A percentile compares a stretch with the other conserved stretches of the same genome.
Conservation (phyloP, 1,140 invertebrate genomes). For the Trichogramma pretiosum region DNA sequence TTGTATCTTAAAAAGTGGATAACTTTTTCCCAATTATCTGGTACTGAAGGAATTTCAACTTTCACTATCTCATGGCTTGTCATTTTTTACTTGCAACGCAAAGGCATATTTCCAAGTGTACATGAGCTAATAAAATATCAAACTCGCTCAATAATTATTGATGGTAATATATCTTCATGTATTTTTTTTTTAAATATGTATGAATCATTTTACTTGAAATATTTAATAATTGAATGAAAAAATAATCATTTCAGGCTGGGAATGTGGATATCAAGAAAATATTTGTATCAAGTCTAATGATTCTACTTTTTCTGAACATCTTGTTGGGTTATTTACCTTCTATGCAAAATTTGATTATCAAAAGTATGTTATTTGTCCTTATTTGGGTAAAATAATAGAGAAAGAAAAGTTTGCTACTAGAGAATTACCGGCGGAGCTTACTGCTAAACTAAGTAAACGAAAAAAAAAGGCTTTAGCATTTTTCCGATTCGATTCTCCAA, state of each 20-base stretch:
- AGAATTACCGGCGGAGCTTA: constrained; percentile 5
- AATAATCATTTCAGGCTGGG: background rate
- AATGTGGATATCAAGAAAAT: background rate
- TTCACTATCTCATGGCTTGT: constrained; percentile 22
- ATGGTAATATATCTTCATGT: too few relatives aligned
- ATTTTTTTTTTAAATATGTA: background rate
- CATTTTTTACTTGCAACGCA: constrained; percentile 24
- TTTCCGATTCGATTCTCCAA: constrained; percentile 29
- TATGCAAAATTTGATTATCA: constrained; percentile 44
- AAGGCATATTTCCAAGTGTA: constrained; percentile 22
- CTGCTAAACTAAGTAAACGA: background rate
- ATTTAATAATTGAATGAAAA: background rate
- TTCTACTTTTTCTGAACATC: constrained; percentile 32
- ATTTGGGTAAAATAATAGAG: constrained; percentile 29
- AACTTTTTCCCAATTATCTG: constrained; percentile 4
- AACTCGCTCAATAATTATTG: constrained; percentile 8
- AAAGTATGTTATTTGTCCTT: constrained; percentile 41
- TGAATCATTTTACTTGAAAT: background rate
- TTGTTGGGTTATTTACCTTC: constrained; percentile 45
- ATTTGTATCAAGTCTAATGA: background rate
- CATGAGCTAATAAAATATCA: constrained; percentile 17
- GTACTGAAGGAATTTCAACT: constrained; percentile 12
- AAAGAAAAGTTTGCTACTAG: background rate
- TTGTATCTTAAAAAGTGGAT: constrained; percentile 45
- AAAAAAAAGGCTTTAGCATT: background rate